phyloP scores from a whole-genome alignment of 2,797 vertebrate genomes.

The Steatocranus sp. region DNA sequence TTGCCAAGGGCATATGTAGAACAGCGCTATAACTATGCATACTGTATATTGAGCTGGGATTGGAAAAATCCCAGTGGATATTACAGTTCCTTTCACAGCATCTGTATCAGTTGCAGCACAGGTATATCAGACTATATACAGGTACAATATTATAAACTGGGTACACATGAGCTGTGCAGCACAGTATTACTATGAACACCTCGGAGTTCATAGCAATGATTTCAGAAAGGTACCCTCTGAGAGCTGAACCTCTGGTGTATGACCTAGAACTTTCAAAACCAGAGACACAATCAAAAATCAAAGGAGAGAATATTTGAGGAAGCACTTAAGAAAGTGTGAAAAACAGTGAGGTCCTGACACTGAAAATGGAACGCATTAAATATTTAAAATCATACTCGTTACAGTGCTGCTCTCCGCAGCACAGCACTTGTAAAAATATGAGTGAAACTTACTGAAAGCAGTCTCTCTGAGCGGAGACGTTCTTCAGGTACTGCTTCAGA shows the following conservation, averaged over 20 bases:
- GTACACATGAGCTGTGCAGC: not conserved
- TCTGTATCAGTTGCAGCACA: not conserved
- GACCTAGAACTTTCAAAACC: not conserved
- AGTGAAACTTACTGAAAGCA: constrained; percentile 90
- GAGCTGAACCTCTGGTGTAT: not conserved
- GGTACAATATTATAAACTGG: not conserved
- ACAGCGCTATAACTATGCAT: constrained; percentile 7
- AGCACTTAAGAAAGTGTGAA: not conserved
- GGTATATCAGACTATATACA: constrained; percentile 1
- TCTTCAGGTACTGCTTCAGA: constrained; percentile 93
- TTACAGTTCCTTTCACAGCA: constrained; percentile 4
- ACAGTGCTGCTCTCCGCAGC: not conserved
- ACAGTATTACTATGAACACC: not conserved
- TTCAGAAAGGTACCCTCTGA: not conserved
- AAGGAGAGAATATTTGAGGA: not conserved
- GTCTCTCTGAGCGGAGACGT: constrained; percentile 82
- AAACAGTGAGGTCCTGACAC: constrained; percentile 1
- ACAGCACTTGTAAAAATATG: not conserved
- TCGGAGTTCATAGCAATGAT: not conserved
- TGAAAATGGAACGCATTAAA: constrained; percentile 17
- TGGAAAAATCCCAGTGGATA: constrained; percentile 36
- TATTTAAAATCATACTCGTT: constrained; percentile 9
- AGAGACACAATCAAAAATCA: not conserved
- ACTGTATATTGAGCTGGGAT: constrained; percentile 42
- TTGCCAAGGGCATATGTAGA: constrained; percentile 14